phyloP scores from a whole-genome alignment of 2,888 invertebrate genomes.

The Himalopsyche japonica region DNA sequence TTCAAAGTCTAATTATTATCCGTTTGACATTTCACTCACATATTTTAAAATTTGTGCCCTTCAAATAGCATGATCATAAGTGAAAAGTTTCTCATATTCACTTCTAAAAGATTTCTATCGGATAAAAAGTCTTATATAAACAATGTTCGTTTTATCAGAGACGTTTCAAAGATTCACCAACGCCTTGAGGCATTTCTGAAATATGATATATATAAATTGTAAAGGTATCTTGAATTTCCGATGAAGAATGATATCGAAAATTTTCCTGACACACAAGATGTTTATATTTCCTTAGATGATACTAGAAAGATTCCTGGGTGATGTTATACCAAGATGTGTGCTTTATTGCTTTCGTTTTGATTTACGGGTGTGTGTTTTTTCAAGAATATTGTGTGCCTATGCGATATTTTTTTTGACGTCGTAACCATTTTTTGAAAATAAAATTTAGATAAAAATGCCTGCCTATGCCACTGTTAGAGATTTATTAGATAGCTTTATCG shows the following conservation, averaged over 20 bases:
- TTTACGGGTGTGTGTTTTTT: background rate
- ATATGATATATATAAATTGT: background rate
- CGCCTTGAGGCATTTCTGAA: background rate
- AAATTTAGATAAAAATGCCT: background rate
- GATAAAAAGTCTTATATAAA: background rate
- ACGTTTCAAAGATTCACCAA: background rate
- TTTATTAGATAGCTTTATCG: background rate
- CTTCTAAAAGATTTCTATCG: too few relatives aligned
- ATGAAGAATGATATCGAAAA: background rate
- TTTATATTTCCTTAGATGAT: background rate
- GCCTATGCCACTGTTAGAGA: background rate
- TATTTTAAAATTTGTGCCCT: too few relatives aligned
- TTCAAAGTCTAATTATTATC: too few relatives aligned
- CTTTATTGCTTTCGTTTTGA: slow-evolving; percentile 1
- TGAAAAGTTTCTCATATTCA: too few relatives aligned
- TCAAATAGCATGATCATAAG: too few relatives aligned
- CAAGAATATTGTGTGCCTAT: background rate
- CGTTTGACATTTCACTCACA: too few relatives aligned
- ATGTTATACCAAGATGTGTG: background rate
- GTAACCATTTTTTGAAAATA: background rate
- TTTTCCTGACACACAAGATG: background rate
- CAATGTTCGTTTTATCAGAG: background rate
- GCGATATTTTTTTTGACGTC: background rate
- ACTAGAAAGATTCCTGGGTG: background rate
- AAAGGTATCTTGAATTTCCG: background rate